Percentiles rank a stretch among this genome's conserved stretches.
phyloP scores from a whole-genome alignment of 2,888 invertebrate genomes.

The Caenorhabditis japonica region DNA sequence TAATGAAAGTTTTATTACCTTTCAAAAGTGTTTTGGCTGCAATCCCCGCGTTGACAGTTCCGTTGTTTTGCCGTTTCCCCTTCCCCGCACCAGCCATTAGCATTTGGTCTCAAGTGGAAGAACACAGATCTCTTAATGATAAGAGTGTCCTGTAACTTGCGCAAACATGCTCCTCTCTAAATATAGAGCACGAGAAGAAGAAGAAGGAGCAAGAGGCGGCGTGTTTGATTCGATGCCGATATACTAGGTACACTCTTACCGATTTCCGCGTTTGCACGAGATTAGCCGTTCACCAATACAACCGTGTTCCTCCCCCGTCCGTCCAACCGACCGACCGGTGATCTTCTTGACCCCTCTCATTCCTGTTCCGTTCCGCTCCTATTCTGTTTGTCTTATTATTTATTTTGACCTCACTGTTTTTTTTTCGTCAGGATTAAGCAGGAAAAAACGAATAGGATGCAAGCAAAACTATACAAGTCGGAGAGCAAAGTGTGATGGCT shows the following conservation, averaged over 20 bases:
- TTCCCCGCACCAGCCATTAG: no score
- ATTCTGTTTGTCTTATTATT: no score
- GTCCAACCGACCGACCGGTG: no score
- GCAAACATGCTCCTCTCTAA: constrained; percentile 47
- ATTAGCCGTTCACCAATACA: constrained; percentile 40
- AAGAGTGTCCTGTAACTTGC: constrained; percentile 36
- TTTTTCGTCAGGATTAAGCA: no score
- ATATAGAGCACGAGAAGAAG: no score
- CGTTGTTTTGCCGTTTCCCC: no score
- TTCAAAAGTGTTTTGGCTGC: no score
- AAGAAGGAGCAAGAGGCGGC: constrained; percentile 16
- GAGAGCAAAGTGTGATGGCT: background rate
- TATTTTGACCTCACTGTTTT: no score
- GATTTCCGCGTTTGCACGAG: constrained; percentile 54
- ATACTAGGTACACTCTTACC: constrained; percentile 55
- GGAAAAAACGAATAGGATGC: background rate
- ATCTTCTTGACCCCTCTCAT: constrained; percentile 35
- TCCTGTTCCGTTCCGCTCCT: no score
- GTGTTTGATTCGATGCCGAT: constrained; percentile 54
- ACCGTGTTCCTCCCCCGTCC: background rate
- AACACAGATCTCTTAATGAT: constrained; percentile 29
- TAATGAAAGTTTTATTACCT: no score
- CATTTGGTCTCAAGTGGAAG: constrained; percentile 33
- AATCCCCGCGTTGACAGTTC: no score
- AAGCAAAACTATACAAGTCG: constrained; percentile 9